Evolutionary conservation across 1,140 invertebrate genomes (phyloP).

Genomic region (Chelonus insularis): DNA sequence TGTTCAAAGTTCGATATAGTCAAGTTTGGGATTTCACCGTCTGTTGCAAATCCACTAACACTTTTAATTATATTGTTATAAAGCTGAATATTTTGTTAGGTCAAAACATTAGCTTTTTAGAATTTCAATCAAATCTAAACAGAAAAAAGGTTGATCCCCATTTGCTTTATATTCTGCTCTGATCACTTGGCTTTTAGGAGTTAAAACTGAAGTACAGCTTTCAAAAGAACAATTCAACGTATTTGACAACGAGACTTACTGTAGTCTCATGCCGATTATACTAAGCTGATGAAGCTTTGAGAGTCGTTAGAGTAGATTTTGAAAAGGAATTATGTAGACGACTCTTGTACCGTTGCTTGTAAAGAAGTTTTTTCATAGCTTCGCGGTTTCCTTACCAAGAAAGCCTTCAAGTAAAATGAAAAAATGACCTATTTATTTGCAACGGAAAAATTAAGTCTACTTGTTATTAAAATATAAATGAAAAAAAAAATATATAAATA

Average conservation of each 20-base stretch:
- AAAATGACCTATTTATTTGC: too few species aligned
- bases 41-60: background rate
- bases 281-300: background rate
- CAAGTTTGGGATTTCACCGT: conserved; percentile 1
- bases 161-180: too few species aligned
- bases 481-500: too few species aligned
- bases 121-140: too few species aligned
- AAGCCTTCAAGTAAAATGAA: too few species aligned
- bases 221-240: background rate
- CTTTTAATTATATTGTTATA: background rate
- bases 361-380: too few species aligned
- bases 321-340: background rate
- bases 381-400: too few species aligned
- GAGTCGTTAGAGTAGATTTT: background rate
- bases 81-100: background rate
- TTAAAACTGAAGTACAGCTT: background rate
- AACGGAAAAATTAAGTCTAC: too few species aligned
- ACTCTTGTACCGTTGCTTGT: background rate
- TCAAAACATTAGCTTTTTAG: background rate
- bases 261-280: background rate
- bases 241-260: background rate
- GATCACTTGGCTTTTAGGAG: background rate
- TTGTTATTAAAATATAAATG: too few species aligned
- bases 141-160: too few species aligned
- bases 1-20: background rate